Evolutionary conservation across 2,888 invertebrate genomes (phyloP), one percentile per base, ranked within the genome.

Genomic region (Pimpla rufipes): DNA sequence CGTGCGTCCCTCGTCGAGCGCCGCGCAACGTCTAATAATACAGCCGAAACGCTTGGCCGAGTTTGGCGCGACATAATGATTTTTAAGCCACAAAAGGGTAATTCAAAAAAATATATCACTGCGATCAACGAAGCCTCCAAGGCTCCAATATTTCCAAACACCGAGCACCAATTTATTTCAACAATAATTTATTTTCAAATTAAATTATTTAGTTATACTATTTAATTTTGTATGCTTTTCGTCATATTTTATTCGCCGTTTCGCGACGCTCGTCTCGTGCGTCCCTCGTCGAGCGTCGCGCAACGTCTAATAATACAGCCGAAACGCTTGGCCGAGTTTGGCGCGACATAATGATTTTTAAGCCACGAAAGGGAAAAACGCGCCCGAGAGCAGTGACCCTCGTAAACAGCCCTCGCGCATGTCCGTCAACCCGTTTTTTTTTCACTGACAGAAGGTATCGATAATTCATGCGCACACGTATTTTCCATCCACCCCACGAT

Each of bases 401-500:
- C 29, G 29, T 23, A 57, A 57, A 10, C 35, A 5, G 21, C n/a
- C 11, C 11, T 45, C 16, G 68, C 68, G 68, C 68, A 68, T 50
- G 68, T 21, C 52, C 18, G 37, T 52, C 68, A 29, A n/a, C n/a
- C n/a, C n/a, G 52, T 23, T 35, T 29, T 29, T 16, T 50, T n/a
- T 47, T 35, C 7, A 68, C 23, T 45, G 21, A 29, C 23, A 23
- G n/a, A n/a, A 40, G n/a, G 16, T 62, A 62, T 62, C 18, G 62
- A 62, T 62, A 62, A 37, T 40, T 64, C 64, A 64, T 64, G 64
- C 42, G 64, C 64, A 18, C 18, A 21, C 11, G 10, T 64, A 40
- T 64, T 64, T 64, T 42, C 64, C 37, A n/a, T 10, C 42, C 64
- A 13, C 11, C 35, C 29, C 35, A 13, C n/a, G n/a, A n/a, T n/a